Evolutionary conservation across 2,113 vertebrate genomes (phyloP).

Genomic region (Hoplias malabaricus): DNA sequence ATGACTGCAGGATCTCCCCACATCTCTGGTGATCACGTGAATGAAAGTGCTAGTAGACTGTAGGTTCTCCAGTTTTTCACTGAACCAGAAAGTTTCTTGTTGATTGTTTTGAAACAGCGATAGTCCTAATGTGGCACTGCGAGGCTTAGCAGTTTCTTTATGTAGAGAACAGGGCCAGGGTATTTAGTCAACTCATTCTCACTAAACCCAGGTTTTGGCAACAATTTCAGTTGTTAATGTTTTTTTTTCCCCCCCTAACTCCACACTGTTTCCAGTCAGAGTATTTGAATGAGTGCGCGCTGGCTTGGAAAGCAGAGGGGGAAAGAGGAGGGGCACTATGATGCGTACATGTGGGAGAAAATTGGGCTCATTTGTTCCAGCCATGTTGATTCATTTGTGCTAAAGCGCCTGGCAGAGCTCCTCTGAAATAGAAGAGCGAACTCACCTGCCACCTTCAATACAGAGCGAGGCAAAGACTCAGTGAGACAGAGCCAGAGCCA

Average conservation of each 20-base stretch:
- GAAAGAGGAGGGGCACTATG: constrained; percentile 47
- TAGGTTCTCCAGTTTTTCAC: too few relatives aligned
- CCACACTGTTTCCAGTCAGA: constrained; percentile 43
- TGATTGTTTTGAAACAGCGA: neutral
- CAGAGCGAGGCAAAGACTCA: constrained; percentile 45
- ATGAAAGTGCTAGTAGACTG: neutral
- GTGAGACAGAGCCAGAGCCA: constrained; percentile 34
- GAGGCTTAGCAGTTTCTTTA: neutral
- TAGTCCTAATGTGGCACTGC: neutral
- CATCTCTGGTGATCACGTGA: neutral
- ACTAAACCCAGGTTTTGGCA: neutral
- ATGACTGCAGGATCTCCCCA: neutral
- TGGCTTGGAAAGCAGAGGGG: constrained; percentile 34
- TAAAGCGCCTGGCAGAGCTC: constrained; percentile 58
- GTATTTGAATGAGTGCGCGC: constrained; percentile 18
- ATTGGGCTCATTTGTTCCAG: constrained; percentile 61
- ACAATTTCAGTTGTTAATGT: neutral
- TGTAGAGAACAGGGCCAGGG: neutral
- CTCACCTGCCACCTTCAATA: constrained; percentile 77
- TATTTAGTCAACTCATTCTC: neutral
- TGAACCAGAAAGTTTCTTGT: neutral
- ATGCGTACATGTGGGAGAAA: constrained; percentile 63
- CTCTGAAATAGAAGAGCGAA: constrained; percentile 71
- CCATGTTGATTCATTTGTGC: constrained; percentile 74
- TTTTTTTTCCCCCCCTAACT: constrained; percentile 7